Conservation (phyloP, 2,113 vertebrate species). For the Rhea americana region DNA sequence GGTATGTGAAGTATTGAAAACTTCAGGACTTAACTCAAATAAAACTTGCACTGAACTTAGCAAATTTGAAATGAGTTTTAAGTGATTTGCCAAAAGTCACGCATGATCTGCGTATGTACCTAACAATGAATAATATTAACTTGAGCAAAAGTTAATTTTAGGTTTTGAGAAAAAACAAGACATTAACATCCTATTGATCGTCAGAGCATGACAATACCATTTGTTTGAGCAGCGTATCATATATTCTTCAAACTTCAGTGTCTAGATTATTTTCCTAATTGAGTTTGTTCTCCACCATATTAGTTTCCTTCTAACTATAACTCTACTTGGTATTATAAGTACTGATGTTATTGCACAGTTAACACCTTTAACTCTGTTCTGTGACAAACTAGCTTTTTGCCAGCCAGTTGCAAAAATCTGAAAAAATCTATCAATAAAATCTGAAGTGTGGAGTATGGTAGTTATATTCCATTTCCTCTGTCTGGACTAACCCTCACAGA, state of each 20-base stretch:
- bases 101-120: not conserved
- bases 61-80: not conserved
- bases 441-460: not conserved
- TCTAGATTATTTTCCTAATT: not conserved
- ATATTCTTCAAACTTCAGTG: not conserved
- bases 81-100: not conserved
- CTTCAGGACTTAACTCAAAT: not conserved
- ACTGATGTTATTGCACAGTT: not conserved
- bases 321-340: not conserved
- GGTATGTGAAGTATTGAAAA: not conserved
- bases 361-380: not conserved
- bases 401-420: not conserved
- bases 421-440: not conserved
- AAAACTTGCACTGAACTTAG: not conserved
- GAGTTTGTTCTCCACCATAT: not conserved
- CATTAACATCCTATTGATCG: not conserved
- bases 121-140: too few species aligned
- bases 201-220: not conserved
- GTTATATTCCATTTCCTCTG: not conserved
- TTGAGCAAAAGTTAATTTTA: not conserved
- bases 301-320: not conserved
- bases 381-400: not conserved
- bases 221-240: not conserved
- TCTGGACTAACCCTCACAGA: not conserved
- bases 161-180: not conserved